phyloP scores from a whole-genome alignment of 2,797 vertebrate species.

The Simalia tracyae region DNA sequence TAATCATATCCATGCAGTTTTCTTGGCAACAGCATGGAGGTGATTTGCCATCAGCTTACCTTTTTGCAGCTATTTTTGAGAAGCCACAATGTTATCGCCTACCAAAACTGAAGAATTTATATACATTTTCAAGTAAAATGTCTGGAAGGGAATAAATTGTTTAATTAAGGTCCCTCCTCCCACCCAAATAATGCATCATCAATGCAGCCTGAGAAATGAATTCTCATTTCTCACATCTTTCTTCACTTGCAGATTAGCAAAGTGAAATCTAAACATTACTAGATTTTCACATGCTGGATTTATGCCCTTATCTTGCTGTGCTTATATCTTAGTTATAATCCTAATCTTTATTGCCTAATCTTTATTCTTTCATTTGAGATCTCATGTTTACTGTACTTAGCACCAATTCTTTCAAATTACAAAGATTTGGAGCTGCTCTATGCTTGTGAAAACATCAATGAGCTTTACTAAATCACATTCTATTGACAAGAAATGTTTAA shows the following conservation, averaged over 20 bases:
- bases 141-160: neutral
- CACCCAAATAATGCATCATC: neutral
- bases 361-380: neutral
- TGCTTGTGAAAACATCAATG: neutral
- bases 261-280: neutral
- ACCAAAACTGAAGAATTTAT: neutral
- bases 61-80: neutral
- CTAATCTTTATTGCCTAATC: accelerated
- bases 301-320: neutral
- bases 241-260: neutral
- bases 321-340: neutral
- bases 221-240: neutral
- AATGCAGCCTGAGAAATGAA: too few relatives aligned
- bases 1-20: neutral
- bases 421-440: neutral
- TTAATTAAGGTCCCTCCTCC: neutral
- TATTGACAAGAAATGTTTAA: neutral
- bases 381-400: neutral
- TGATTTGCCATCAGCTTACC: neutral
- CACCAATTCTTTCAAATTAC: neutral
- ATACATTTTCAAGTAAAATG: neutral
- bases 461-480: neutral
- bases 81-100: neutral
- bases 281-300: neutral
- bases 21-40: neutral